These are phyloP conservation scores for Leptinotarsa peninsularis DNA, from an alignment of 2,888 invertebrate genomes.

Conservation along the genomic window DNA sequence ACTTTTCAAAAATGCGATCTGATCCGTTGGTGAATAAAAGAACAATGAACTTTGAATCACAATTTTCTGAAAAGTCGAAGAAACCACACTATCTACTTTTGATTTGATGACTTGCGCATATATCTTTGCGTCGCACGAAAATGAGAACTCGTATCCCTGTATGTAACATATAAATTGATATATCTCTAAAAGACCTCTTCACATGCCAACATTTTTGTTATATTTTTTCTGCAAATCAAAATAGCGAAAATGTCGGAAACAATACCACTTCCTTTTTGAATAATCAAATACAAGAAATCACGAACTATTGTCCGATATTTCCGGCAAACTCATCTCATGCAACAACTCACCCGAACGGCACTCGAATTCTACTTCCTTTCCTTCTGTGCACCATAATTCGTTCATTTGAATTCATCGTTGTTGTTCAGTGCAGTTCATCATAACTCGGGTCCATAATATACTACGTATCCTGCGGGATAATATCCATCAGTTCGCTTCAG, in stretches of 20 bases:
- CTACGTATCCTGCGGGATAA: constrained; percentile 33
- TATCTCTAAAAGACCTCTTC: too few species aligned
- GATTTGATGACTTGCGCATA: too few species aligned
- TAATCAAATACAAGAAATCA: background rate
- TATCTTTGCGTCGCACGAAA: too few species aligned
- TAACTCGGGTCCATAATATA: constrained; percentile 59
- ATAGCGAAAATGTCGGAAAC: background rate
- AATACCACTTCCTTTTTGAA: background rate
- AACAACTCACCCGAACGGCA: constrained; percentile 25
- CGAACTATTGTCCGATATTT: background rate
- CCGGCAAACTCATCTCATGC: constrained; percentile 17
- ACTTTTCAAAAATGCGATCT: too few species aligned
- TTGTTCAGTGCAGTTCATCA: constrained; percentile 56
- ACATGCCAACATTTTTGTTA: too few species aligned
- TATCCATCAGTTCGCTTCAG: constrained; percentile 37
- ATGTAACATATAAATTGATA: too few species aligned
- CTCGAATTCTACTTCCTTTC: constrained; percentile 8
- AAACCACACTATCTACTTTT: too few species aligned
- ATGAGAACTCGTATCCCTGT: too few species aligned
- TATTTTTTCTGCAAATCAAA: too few species aligned
- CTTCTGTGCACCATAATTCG: constrained; percentile 45
- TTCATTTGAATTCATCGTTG: constrained; percentile 57
- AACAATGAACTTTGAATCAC: too few species aligned
- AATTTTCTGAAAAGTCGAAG: too few species aligned
- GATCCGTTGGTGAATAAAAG: too few species aligned